These are phyloP conservation scores for Casuarius casuarius DNA, from an alignment of 2,113 vertebrate genomes.

Conservation along the genomic window DNA sequence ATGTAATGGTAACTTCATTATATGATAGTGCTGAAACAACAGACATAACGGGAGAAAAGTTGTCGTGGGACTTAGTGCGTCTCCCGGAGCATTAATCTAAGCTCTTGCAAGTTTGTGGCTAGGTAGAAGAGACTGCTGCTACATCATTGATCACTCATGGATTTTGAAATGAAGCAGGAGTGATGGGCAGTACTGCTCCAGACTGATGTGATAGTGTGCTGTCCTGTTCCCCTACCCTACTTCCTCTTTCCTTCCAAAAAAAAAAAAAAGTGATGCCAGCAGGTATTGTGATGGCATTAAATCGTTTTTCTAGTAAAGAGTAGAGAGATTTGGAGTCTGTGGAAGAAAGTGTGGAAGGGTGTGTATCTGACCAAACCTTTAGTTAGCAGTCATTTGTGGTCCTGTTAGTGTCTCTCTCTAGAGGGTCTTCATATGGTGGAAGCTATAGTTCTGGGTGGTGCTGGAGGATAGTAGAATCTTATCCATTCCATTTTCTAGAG, in stretches of 20 bases:
- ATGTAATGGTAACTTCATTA: background rate
- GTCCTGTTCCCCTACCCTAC: rapidly evolving
- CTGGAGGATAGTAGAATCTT: background rate
- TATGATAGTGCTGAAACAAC: background rate
- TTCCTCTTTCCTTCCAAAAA: background rate
- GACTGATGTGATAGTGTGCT: background rate
- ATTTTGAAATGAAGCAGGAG: background rate
- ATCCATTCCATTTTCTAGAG: background rate
- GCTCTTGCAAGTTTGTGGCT: background rate
- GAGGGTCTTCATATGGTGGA: background rate
- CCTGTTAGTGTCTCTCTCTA: background rate
- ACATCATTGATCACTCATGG: background rate
- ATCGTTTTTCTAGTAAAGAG: background rate
- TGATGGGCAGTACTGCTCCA: background rate
- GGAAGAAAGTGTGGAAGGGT: background rate
- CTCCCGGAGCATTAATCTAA: background rate
- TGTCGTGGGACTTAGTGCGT: background rate
- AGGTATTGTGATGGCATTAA: background rate
- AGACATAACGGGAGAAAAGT: background rate
- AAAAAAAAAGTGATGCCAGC: background rate
- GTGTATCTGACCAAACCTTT: background rate
- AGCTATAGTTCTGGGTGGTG: background rate
- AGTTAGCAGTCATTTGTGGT: background rate
- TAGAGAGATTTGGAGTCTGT: background rate
- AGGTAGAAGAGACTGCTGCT: background rate